Base-by-base conservation (phyloP, 2,888 invertebrate species). In the Epistrophella euchroma region DNA sequence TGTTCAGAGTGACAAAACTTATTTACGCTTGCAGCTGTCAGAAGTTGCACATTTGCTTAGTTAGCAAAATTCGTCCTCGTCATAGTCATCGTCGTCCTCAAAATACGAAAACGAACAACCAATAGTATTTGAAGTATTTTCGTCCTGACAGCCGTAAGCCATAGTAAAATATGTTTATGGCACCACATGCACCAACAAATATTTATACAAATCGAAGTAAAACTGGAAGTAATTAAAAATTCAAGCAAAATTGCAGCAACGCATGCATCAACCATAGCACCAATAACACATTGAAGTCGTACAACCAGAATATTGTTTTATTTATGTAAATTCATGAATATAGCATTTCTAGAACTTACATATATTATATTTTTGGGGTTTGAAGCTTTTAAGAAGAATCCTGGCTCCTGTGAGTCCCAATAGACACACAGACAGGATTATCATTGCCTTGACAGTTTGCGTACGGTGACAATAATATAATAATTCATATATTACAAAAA, bases 171-270 rank as follows among this genome's bases (percentile, higher is more conserved):
- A 45, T 40, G 17, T 43, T 32, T 13, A 28, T n/a, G 58, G 35
- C 28, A 40, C 32, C 62, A 25, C 72, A 68, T 76, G 71, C 52
- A 70, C 22, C 52, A 35, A n/a, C 50, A 74, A 47, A 70, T 50
- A 17, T 1, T 9, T 10, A 19, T 77, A 60, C 47, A 62, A 37
- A 75, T 68, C 17, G 60, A 43, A 72, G 55, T 64, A 64, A 66
- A 64, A 77, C 76, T 73, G 40, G 40, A 70, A 76, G 82, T 82
- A 86, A 86, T 86, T 86, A 86, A 86, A 70, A 55, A 86, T 86
- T 70, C 85, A 73, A 60, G 22, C 35, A 55, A 32, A 71, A 81
- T 43, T 76, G 72, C 74, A 52, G 50, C 32, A 58, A 45, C 32
- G 64, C 32, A 73, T 73, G 82, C 58, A 58, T 5, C 45, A 47